A percentile compares a stretch with the other conserved stretches of the same genome.
Conservation (phyloP, 2,113 vertebrate genomes). For the Eulacestoma nigropectus region DNA sequence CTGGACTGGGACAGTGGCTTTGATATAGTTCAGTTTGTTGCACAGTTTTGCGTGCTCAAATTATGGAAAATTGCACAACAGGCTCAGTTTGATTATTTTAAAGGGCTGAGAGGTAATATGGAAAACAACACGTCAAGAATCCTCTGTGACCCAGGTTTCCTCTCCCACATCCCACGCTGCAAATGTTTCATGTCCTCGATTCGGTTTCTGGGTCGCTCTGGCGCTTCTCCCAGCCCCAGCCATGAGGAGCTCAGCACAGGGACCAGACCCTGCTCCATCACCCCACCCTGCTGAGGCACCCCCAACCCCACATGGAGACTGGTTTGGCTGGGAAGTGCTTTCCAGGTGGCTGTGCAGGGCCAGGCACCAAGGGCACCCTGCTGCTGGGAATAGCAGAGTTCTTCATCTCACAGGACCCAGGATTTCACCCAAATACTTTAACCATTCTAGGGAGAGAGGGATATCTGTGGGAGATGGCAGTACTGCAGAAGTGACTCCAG, state of each 20-base stretch:
- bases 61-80: background rate
- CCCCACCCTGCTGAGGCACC: background rate
- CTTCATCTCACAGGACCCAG: background rate
- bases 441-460: background rate
- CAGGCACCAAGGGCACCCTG: background rate
- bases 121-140: background rate
- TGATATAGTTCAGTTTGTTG: background rate
- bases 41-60: background rate
- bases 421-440: background rate
- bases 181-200: background rate
- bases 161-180: background rate
- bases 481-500: background rate
- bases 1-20: background rate
- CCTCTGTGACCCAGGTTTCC: background rate
- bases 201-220: background rate
- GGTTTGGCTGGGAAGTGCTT: background rate
- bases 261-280: background rate
- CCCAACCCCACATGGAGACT: rapidly evolving
- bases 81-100: background rate
- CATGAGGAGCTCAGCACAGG: background rate
- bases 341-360: background rate
- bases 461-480: background rate
- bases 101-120: background rate
- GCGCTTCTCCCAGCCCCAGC: background rate
- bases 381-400: background rate